phyloP scores from a whole-genome alignment of 2,888 invertebrate species.

The Tromatobia lineatoria region DNA sequence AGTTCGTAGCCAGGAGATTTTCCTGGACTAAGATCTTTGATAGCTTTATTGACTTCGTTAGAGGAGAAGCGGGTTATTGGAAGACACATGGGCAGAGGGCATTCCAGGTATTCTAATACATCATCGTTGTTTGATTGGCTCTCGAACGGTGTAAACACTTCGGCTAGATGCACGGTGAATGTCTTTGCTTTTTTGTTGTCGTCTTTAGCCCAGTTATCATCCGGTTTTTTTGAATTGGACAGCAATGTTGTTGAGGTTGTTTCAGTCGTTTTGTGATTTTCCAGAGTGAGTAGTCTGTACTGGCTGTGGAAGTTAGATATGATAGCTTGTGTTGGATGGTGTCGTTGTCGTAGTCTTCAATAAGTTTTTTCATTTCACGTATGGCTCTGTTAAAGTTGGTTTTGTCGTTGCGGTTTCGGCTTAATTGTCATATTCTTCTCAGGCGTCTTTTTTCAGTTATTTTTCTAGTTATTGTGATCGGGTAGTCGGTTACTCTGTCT shows the following conservation, averaged over 20 bases:
- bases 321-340: conserved; percentile 36
- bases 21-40: background rate
- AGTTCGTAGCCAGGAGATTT: too few relatives aligned
- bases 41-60: background rate
- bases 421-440: background rate
- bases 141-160: conserved; percentile 16
- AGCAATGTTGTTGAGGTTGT: conserved; percentile 40
- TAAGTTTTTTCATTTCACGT: background rate
- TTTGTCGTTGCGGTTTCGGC: background rate
- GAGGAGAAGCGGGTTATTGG: conserved; percentile 29
- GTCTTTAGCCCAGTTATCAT: conserved; percentile 58
- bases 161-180: conserved; percentile 65
- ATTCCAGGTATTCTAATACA: background rate
- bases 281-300: conserved; percentile 48
- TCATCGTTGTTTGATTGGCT: background rate
- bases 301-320: too few relatives aligned
- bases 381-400: background rate
- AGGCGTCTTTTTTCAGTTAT: background rate
- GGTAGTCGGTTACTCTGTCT: conserved; percentile 4
- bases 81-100: background rate
- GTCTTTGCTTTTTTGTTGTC: conserved; percentile 56
- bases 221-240: conserved; percentile 52
- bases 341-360: background rate
- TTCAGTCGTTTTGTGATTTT: conserved; percentile 60
- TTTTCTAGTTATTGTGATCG: too few relatives aligned